Base-by-base conservation (phyloP, 2,888 invertebrate genomes). In the Amblyjoppa proteus region DNA sequence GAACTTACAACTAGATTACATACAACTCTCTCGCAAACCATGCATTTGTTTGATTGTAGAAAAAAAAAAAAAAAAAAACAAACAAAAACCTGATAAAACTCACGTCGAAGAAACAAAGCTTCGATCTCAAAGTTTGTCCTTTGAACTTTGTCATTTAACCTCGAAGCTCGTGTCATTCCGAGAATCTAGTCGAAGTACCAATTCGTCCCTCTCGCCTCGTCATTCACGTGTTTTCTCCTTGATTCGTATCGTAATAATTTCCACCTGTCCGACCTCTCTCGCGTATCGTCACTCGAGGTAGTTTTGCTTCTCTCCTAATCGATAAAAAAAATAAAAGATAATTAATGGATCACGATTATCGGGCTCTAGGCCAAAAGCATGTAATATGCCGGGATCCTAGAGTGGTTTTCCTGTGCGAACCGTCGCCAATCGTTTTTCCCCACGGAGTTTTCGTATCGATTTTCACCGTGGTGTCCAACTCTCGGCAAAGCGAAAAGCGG, bases 401-500 rank as follows among this genome's bases (percentile, higher is more conserved):
- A 28, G 79, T 56, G 69, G 81, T 75, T 4, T 45, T 58, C 45
- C 34, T 34, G 66, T 31, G 25, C 58, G 75, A 81, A 81, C 75
- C 64, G 68, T 64, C 28, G 64, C n/a, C 61, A 38, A 81, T 74
- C 13, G 53, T 41, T 61, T 61, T 28, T 61, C 51, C 25, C 51
- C 41, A 25, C 51, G 11, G 28, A 53, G 61, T 79, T 82, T 74
- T 56, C 53, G 45, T 80, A 84, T 84, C 83, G 83, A 83, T 83
- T 75, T 66, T 71, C 58, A 16, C 61, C n/a, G 79, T 79, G 75
- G 69, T 71, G 58, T 75, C 53, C 79, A 64, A 64, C 79, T 84
- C 79, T 83, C 66, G 68, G 51, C 74, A 61, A 73, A 58, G 45
- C 16, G 73, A 64, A 64, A 34, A 64, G n/a, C 31, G 16, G 34